Percentiles rank a stretch among this genome's conserved stretches.
phyloP scores from a whole-genome alignment of 64 coral and sea anemone species.

The Orbicella faveolata region DNA sequence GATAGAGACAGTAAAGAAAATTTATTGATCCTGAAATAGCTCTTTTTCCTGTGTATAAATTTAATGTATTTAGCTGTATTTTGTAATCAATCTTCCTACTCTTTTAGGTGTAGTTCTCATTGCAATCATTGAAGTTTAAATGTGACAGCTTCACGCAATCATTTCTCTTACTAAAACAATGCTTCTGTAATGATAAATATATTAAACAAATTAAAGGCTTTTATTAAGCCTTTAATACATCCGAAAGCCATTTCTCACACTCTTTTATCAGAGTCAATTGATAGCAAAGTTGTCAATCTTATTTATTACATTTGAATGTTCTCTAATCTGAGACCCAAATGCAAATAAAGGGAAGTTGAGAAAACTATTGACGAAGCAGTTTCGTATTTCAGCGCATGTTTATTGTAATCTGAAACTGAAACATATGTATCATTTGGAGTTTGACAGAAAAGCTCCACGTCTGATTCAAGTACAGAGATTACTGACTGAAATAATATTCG shows the following conservation, averaged over 20 bases:
- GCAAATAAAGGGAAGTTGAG: not conserved
- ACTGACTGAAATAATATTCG: not conserved
- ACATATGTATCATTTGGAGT: no score
- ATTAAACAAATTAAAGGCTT: not conserved
- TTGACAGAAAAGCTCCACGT: no score
- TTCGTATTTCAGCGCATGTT: no score
- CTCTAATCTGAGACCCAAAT: not conserved
- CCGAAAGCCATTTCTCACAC: not conserved
- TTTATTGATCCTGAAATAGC: not conserved
- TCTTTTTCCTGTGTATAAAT: not conserved
- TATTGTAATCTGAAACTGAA: no score
- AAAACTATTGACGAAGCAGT: no score
- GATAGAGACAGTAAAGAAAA: not conserved
- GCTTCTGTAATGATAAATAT: not conserved
- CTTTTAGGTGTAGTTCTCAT: not conserved
- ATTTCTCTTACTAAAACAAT: conserved; percentile 2
- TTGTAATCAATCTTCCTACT: not conserved
- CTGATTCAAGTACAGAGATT: not conserved
- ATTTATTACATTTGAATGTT: not conserved
- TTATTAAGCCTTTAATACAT: conserved; percentile 14
- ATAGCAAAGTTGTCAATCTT: not conserved
- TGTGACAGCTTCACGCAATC: not conserved
- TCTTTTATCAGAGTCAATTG: not conserved
- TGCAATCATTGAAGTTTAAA: not conserved
- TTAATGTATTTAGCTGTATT: not conserved